Evolutionary conservation across 2,888 invertebrate genomes (phyloP), one percentile per base, ranked within the genome.

Genomic region (Barypeithes pellucidus): DNA sequence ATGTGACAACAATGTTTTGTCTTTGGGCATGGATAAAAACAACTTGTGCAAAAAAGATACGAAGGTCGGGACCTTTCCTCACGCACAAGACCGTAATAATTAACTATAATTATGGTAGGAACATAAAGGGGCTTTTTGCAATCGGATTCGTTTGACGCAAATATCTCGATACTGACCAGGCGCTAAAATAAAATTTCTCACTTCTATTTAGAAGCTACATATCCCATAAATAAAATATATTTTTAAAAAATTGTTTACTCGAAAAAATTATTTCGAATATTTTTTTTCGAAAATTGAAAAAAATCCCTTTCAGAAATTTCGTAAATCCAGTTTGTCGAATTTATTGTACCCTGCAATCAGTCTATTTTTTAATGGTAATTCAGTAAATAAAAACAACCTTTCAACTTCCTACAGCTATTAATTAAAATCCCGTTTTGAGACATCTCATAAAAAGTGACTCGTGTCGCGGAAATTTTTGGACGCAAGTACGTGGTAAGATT

Each of bases 61-160:
- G 67, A 67, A 67, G 67, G 67, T 39, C 67, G 29, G 39, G 45
- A 62, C 61, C 61, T 62, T 62, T 36, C 16, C 20, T 62, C 45
- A 60, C 41, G 60, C 20, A 60, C 41, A 41, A 41, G 11, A n/a
- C 22, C 24, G 22, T 50, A 22, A 12, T 24, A 22, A 50, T 50
- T 43, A 43, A 43, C 16, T 43, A 7, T 43, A 43, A 43, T 43
- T 16, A 43, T 43, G 14, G 43, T 43, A n/a, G 16, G 16, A 5
- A 43, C 39, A 12, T n/a, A n/a, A 39, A 12, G 39, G 39, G n/a
- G 1, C n/a, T n/a, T 39, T 39, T 12, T 39, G 12, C 43, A 43
- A 12, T n/a, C n/a, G 16, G 14, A n/a, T 8, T n/a, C 2, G 2
- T 7, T 43, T n/a, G 9, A 29, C 8, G 29, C 29, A 29, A 29